Base-by-base conservation (phyloP, 2,888 invertebrate genomes). In the Polyploca ridens region DNA sequence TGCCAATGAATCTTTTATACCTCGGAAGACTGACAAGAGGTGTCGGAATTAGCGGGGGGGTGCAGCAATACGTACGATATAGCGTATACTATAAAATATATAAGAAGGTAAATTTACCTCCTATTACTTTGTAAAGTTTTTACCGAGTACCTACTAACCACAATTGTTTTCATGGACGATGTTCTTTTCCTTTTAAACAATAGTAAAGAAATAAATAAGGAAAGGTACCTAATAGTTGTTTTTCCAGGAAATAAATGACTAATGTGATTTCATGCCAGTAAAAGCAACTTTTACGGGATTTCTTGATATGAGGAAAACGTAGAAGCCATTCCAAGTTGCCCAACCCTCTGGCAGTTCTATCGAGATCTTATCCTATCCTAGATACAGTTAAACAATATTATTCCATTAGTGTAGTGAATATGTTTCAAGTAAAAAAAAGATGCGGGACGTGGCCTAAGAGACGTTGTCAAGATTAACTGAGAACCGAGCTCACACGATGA, bases 391-490 rank as follows among this genome's bases (percentile, higher is more conserved):
- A 54, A 54, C 54, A 54, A 54, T 54, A 54, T 54, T 19, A 49
- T 54, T 54, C 54, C 19, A 54, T 54, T 54, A 54, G 54, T 19
- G 54, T 19, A 54, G 19, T 19, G 54, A 19, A 54, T 54, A 54
- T 54, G 54, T 54, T 54, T 10, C 8, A 10, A 54, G 16, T 19
- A 54, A 54, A 19, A 38, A n/a, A 14, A 60, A 54, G 60, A 63
- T 27, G 58, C 63, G 58, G 59, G 64, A 68, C 71, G 69, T 72
- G 71, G 71, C 54, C 64, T 38, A 62, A 57, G 68, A 60, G 58
- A 67, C 64, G 62, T 59, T 46, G 62, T 59, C 66, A 62, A 69
- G 69, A 72, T 72, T 72, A 54, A 54, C 16, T 3, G 16, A 72
- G 67, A 54, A 54, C 16, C 1, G 16, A 72, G 67, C 61, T 62